phyloP scores from a whole-genome alignment of 2,888 invertebrate species.

The Lasius fuliginosus region DNA sequence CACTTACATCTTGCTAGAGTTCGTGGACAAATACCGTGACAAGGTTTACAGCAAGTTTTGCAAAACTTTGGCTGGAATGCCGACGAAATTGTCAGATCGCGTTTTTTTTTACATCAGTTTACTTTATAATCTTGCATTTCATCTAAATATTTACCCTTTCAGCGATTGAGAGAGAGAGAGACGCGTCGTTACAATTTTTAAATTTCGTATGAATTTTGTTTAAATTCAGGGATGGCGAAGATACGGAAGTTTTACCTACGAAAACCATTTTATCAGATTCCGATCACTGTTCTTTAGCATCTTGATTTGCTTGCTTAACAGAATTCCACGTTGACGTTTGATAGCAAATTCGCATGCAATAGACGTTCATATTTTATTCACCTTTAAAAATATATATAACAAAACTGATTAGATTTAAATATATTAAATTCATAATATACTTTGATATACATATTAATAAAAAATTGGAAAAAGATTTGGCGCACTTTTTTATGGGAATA shows the following conservation, averaged over 20 bases:
- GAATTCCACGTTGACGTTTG: background rate
- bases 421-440: background rate
- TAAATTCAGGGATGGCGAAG: background rate
- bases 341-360: background rate
- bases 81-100: background rate
- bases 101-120: background rate
- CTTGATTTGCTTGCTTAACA: background rate
- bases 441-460: background rate
- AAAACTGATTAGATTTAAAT: background rate
- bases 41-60: constrained; percentile 16
- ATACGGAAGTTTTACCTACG: background rate
- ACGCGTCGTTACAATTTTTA: background rate
- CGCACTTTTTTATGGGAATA: background rate
- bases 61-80: background rate
- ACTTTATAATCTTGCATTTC: background rate
- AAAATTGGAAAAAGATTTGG: background rate
- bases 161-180: background rate
- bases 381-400: background rate
- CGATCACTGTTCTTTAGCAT: background rate
- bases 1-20: constrained; percentile 29
- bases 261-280: background rate
- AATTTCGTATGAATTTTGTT: background rate
- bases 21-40: background rate
- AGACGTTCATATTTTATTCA: constrained; percentile 22
- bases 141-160: constrained; percentile 7